Percentiles rank a stretch among this genome's conserved stretches.
Conservation (phyloP, 2,797 vertebrate genomes). For the Atherinosoma microstoma region DNA sequence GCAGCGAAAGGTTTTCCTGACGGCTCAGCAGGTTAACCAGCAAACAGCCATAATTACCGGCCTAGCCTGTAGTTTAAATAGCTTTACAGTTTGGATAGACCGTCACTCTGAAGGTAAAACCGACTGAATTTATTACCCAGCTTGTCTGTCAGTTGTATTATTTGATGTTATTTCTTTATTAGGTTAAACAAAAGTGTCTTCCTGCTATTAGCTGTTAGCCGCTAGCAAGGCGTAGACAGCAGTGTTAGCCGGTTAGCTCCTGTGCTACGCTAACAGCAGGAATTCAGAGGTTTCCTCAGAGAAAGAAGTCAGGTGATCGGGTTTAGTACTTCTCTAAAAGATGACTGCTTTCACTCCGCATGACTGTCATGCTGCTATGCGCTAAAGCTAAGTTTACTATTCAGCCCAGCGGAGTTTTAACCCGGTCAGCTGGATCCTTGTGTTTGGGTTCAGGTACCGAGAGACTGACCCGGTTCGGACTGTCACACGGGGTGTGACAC, state of each 20-base stretch:
- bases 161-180: not conserved
- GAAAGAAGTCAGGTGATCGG: constrained; percentile 30
- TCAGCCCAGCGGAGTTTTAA: constrained; percentile 6
- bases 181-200: constrained; percentile 7
- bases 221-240: constrained; percentile 59
- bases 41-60: constrained; percentile 26
- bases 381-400: not conserved
- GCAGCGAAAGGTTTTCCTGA: constrained; percentile 40
- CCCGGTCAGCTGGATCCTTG: constrained; percentile 22
- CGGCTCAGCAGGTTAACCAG: constrained; percentile 52
- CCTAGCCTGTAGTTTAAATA: not conserved
- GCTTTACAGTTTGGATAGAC: constrained; percentile 17
- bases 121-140: accelerated
- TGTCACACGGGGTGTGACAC: not conserved
- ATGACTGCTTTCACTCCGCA: not conserved
- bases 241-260: constrained; percentile 58
- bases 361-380: constrained; percentile 41
- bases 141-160: accelerated
- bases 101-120: constrained; percentile 49
- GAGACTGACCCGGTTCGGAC: not conserved
- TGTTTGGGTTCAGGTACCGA: constrained; percentile 1
- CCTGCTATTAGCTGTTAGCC: constrained; percentile 48
- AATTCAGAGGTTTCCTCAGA: not conserved
- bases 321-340: not conserved
- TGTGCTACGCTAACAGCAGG: constrained; percentile 1